Base-by-base conservation (phyloP, 1,140 invertebrate genomes). In the Aleiodes sp. region DNA sequence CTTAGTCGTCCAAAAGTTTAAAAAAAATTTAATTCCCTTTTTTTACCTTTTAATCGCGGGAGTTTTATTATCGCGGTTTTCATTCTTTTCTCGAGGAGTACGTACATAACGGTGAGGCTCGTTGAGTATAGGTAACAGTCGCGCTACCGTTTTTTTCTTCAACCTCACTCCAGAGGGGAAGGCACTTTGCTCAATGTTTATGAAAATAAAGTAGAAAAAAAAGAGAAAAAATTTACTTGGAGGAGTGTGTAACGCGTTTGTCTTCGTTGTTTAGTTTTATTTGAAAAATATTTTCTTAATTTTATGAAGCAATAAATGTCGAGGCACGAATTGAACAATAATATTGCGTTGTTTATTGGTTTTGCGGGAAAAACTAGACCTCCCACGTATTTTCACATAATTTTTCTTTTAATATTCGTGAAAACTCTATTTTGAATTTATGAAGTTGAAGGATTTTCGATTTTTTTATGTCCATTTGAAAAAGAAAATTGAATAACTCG, bases 231-330 rank as follows among this genome's bases (percentile, higher is more conserved):
- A 2, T 62, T 62, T 12, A 10, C 31, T 39, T 16, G 14, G 26
- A 52, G 26, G 46, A 24, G 46, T 52, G 46, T 52, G 46, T 52
- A 24, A 52, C 46, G 46, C 14, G 59, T 35, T 33, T 14, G 29
- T 7, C 33, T 43, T 43, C 41, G 4, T 39, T 26, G 4, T 57
- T 60, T 33, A 60, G 14, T 4, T 60, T 16, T 31, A 60, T 26
- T 63, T 21, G 12, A 14, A 28, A 41, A 63, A 63, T 63, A 63
- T 43, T 63, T 43, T 43, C 37, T 24, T 41, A 41, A 28, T 63
- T 63, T 63, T 63, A 63, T 63, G 61, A 43, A 28, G 16, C 8
- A 63, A 52, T 63, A 63, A 63, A 63, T 43, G 61, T 63, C 61
- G 19, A 6, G 19, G 19, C 8, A 26, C 61, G 16, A 43, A 43